These are phyloP conservation scores for Timema podura DNA, from an alignment of 2,888 invertebrate genomes.

Conservation along the genomic window DNA sequence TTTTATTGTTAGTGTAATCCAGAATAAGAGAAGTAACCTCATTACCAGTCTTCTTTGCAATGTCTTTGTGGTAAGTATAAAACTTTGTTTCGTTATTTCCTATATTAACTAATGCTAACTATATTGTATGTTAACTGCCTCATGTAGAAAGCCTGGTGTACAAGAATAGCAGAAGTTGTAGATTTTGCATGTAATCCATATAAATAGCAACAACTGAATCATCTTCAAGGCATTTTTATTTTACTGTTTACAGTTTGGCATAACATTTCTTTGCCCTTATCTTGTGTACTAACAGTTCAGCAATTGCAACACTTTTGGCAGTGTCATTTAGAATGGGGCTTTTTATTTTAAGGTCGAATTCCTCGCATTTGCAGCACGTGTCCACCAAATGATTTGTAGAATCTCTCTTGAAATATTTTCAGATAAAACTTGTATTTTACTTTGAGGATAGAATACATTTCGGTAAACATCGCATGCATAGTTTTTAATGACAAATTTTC, in stretches of 20 bases:
- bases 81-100: background rate
- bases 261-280: background rate
- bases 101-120: background rate
- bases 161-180: background rate
- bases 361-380: background rate
- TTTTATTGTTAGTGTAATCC: background rate
- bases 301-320: background rate
- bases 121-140: conserved; percentile 1
- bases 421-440: conserved; percentile 1
- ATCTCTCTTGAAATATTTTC: background rate
- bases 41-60: background rate
- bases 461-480: conserved; percentile 1
- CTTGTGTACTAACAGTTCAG: conserved; percentile 1
- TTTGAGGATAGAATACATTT: background rate
- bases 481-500: background rate
- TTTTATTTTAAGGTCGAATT: background rate
- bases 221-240: background rate
- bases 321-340: background rate
- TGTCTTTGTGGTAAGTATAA: background rate
- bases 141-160: background rate
- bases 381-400: background rate
- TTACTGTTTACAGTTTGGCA: background rate
- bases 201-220: background rate
- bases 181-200: conserved; percentile 8
- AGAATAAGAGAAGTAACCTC: background rate